Evolutionary conservation across 2,888 invertebrate species (phyloP).

Genomic region (Cantharis rustica): DNA sequence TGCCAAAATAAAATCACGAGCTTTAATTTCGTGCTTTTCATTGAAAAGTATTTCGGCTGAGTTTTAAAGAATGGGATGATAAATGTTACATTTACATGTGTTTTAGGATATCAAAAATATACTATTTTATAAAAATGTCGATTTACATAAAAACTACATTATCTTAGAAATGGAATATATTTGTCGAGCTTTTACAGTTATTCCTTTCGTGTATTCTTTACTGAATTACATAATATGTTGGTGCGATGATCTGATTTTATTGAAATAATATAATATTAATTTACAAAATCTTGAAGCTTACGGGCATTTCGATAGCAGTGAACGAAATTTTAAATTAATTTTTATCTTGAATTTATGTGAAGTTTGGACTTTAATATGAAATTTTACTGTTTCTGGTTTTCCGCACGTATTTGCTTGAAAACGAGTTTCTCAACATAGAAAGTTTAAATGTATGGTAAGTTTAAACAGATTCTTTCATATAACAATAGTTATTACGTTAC

Average conservation of each 20-base stretch:
- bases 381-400: background rate
- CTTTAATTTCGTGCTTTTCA: background rate
- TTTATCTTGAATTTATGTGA: background rate
- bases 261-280: background rate
- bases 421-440: background rate
- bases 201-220: background rate
- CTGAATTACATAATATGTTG: background rate
- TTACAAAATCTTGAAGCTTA: background rate
- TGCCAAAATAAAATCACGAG: background rate
- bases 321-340: background rate
- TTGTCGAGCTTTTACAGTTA: background rate
- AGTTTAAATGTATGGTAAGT: background rate
- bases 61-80: background rate
- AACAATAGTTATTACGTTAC: background rate
- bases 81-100: background rate
- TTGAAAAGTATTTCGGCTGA: background rate
- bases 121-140: background rate
- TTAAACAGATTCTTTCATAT: background rate
- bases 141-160: background rate
- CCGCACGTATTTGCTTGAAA: background rate
- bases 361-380: background rate
- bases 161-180: background rate
- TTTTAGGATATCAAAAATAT: background rate
- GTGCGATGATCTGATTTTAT: background rate
- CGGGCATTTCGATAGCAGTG: background rate